phyloP scores from a whole-genome alignment of 92 coral and sea anemone genomes.

The Parazoanthus atlanticus region DNA sequence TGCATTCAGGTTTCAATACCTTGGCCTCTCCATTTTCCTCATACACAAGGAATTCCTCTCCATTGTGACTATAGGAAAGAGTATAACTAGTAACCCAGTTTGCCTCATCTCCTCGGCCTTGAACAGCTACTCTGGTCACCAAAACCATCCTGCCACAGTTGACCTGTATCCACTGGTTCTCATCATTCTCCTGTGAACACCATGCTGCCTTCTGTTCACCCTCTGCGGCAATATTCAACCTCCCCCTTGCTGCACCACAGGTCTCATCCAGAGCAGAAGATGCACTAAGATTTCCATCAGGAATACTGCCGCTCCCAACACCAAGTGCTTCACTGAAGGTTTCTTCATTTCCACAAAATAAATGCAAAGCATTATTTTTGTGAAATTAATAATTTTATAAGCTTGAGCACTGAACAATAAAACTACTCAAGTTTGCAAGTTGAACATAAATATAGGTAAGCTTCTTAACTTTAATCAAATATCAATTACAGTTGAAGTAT shows the following conservation, averaged over 20 bases:
- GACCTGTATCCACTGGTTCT: slow-evolving; percentile 83
- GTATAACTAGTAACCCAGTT: slow-evolving; percentile 70
- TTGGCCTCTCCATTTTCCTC: slow-evolving; percentile 75
- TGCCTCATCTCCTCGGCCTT: slow-evolving; percentile 75
- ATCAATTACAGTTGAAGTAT: too few species aligned
- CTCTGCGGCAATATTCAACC: slow-evolving; percentile 71
- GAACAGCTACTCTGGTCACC: slow-evolving; percentile 61
- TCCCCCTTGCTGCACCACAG: slow-evolving; percentile 69
- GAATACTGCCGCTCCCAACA: slow-evolving; percentile 68
- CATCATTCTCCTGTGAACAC: slow-evolving; percentile 76
- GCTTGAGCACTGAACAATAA: too few species aligned
- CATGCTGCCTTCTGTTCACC: slow-evolving; percentile 82
- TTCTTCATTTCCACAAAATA: too few species aligned
- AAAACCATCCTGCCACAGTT: slow-evolving; percentile 70
- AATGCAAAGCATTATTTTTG: too few species aligned
- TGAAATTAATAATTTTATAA: too few species aligned
- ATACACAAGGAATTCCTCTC: slow-evolving; percentile 65
- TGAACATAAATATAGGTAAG: too few species aligned
- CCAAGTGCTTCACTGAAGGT: slow-evolving; percentile 61
- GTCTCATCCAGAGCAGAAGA: slow-evolving; percentile 78
- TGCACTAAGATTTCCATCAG: slow-evolving; percentile 70
- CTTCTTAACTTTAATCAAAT: too few species aligned
- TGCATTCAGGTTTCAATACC: slow-evolving; percentile 42
- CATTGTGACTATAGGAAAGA: slow-evolving; percentile 67
- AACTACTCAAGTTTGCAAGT: too few species aligned